phyloP scores from a whole-genome alignment of 2,113 vertebrate species.

The Chamaetylas fuelleborni region DNA sequence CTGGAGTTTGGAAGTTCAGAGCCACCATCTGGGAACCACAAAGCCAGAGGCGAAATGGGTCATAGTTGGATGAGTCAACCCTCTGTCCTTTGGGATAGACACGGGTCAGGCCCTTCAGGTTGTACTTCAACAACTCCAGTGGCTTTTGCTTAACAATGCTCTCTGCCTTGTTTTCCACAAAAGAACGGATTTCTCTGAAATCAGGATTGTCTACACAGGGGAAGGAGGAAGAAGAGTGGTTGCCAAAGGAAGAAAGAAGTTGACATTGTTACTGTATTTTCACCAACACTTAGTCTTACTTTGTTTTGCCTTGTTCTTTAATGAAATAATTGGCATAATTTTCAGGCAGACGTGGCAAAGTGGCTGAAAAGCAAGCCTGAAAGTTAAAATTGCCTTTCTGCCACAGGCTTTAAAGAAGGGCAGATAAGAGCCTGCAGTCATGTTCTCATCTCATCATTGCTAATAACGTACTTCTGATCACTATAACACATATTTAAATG shows the following conservation, averaged over 20 bases:
- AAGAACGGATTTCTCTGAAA: slow-evolving; percentile 94
- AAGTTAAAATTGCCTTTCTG: slow-evolving; percentile 16
- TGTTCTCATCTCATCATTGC: slow-evolving; percentile 31
- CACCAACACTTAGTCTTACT: not conserved
- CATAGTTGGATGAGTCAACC: slow-evolving; percentile 96
- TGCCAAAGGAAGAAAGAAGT: not conserved
- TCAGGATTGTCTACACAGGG: slow-evolving; percentile 77
- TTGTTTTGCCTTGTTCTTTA: not conserved
- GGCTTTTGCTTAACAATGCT: slow-evolving; percentile 78
- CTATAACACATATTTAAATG: slow-evolving; percentile 17
- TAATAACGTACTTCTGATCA: slow-evolving; percentile 37
- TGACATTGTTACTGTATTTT: not conserved
- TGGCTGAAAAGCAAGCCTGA: not conserved
- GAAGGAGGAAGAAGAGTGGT: not conserved
- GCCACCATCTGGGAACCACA: slow-evolving; percentile 94
- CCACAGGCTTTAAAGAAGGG: not conserved
- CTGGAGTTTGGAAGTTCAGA: slow-evolving; percentile 95
- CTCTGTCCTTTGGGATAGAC: slow-evolving; percentile 95
- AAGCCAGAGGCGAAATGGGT: slow-evolving; percentile 91
- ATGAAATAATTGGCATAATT: not conserved
- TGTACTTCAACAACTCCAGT: slow-evolving; percentile 84
- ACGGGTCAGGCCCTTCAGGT: slow-evolving; percentile 89
- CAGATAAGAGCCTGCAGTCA: not conserved
- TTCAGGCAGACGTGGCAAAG: accelerated
- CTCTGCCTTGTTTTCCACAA: slow-evolving; percentile 91